Evolutionary conservation across 2,888 invertebrate species (phyloP), one percentile per base, ranked within the genome.

Genomic region (Athripsodes cinereus): DNA sequence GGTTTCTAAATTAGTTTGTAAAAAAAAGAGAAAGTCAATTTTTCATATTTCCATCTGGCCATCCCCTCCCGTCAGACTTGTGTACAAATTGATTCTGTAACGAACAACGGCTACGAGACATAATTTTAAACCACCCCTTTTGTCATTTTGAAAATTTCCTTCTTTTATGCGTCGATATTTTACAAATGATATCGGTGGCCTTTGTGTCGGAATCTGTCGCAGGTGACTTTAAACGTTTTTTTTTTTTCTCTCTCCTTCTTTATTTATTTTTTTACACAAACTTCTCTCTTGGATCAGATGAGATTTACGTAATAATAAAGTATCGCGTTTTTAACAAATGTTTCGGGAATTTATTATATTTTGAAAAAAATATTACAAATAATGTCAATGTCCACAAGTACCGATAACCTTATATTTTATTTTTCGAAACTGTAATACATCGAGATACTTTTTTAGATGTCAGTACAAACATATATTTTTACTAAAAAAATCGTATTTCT

Each of bases 221-320:
- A 60, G 62, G 62, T 62, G 62, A 60, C 53, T 58, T 62, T 62
- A 52, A 62, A 62, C 58, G 62, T 59, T 54, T 60, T 55, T 54
- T 62, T 62, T 59, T 40, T 40, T 40, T 3, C 13, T 13, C 5
- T 40, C 13, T 40, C 13, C 13, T 40, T 40, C 3, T 40, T 40
- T n/a, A n/a, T 8, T 58, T 53, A 50, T 54, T 59, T 62, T 60
- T 62, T 60, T 59, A 60, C 58, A 49, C 49, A 35, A 18, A 47
- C 55, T 53, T 47, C 51, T 59, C 52, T 35, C 54, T 16, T 13
- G 13, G n/a, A 40, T 13, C 10, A 26, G 11, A 26, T 26, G 59
- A 55, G 59, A 62, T 49, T 57, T 58, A 59, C 55, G 52, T 35
- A 52, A 26, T 31, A 52, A 52, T 21, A 21, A 18, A 52, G 6